phyloP scores from a whole-genome alignment of 2,797 vertebrate genomes.

The Chaunax sp. region DNA sequence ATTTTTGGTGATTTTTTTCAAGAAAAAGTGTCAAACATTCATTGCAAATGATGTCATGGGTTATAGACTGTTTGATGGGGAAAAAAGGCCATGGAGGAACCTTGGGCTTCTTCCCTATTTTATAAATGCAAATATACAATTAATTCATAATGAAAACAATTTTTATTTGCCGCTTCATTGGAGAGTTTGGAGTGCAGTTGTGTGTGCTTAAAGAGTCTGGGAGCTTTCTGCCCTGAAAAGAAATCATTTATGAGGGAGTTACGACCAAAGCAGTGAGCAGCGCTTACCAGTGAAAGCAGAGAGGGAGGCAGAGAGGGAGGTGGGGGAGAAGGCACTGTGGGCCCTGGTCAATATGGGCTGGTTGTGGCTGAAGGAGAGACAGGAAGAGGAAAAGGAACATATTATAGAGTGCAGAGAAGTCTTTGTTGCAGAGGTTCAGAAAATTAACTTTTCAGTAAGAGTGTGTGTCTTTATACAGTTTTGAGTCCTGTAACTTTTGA shows the following conservation, averaged over 20 bases:
- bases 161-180: neutral
- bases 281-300: constrained; percentile 95
- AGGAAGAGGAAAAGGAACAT: constrained; percentile 10
- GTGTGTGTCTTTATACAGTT: constrained; percentile 13
- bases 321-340: constrained; percentile 97
- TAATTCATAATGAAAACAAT: neutral
- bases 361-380: constrained; percentile 69
- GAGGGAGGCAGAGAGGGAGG: constrained; percentile 93
- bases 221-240: neutral
- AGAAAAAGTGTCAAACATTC: neutral
- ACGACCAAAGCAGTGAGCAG: neutral
- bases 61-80: too few relatives aligned
- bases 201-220: neutral
- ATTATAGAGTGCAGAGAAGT: constrained; percentile 12
- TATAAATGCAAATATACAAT: too few relatives aligned
- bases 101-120: too few relatives aligned
- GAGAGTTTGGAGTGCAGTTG: neutral
- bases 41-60: too few relatives aligned
- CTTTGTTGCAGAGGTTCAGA: constrained; percentile 45
- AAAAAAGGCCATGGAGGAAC: too few relatives aligned
- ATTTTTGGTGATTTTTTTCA: too few relatives aligned
- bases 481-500: constrained; percentile 20
- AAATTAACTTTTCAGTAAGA: neutral
- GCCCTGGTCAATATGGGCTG: constrained; percentile 94
- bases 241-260: neutral